Conservation (phyloP, 2,888 invertebrate genomes). For the Marronus borbonicus region DNA sequence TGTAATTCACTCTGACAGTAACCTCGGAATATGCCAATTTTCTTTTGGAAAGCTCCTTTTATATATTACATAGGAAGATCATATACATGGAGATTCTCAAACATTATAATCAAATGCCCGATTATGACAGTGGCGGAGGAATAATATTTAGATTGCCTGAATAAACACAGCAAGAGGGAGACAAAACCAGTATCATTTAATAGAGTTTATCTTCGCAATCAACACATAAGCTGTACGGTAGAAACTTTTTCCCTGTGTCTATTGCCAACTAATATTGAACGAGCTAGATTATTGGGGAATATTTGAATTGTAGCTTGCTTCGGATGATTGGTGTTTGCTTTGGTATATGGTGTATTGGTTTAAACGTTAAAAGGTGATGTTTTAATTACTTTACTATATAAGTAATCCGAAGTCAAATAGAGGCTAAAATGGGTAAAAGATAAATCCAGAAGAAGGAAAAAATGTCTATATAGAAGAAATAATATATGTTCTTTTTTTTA, state of each 20-base stretch:
- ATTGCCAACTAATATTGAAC: neutral
- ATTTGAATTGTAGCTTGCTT: neutral
- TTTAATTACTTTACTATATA: too few species aligned
- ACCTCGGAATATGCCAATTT: neutral
- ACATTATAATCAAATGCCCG: constrained; percentile 6
- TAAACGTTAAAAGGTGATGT: too few species aligned
- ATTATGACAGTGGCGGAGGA: constrained; percentile 17
- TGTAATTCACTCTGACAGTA: neutral
- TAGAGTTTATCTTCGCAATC: constrained; percentile 13
- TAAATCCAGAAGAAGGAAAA: too few species aligned
- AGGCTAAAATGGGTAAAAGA: too few species aligned
- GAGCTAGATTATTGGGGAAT: neutral
- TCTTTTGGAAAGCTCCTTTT: neutral
- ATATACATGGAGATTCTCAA: neutral
- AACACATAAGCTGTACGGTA: neutral
- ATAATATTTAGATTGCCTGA: constrained; percentile 34
- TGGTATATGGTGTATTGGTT: too few species aligned
- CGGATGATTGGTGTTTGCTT: neutral
- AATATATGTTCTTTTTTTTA: too few species aligned
- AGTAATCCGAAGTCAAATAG: too few species aligned
- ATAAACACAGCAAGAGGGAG: neutral
- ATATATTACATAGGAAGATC: neutral
- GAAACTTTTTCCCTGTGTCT: neutral
- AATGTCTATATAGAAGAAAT: too few species aligned
- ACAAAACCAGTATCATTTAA: constrained; percentile 14